Evolutionary conservation across 2,113 vertebrate genomes (phyloP).

Genomic region (Lipophrys pholis): DNA sequence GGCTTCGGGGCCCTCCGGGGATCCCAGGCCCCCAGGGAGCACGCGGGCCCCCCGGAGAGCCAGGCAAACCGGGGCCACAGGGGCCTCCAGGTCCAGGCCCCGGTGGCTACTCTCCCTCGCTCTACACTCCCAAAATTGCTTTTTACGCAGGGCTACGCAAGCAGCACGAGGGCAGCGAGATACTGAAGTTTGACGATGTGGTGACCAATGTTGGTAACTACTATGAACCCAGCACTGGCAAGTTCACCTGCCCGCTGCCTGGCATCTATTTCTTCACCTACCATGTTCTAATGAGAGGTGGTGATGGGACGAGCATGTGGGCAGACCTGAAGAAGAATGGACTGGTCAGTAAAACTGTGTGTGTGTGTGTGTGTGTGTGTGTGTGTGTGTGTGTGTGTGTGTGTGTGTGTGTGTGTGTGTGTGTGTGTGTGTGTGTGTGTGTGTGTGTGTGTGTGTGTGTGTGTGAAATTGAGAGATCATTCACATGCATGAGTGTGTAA

Average conservation of each 20-base stretch:
- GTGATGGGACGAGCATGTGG: slow-evolving; percentile 97
- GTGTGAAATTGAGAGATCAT: slow-evolving; percentile 41
- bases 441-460: slow-evolving; percentile 10
- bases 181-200: slow-evolving; percentile 96
- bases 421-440: slow-evolving; percentile 5
- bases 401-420: slow-evolving; percentile 27
- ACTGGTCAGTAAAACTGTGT: slow-evolving; percentile 84
- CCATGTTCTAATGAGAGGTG: slow-evolving; percentile 97
- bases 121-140: slow-evolving; percentile 94
- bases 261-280: slow-evolving; percentile 99
- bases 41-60: slow-evolving; percentile 90
- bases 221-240: slow-evolving; percentile 95
- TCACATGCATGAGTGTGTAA: slow-evolving; percentile 1
- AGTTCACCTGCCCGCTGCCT: slow-evolving; percentile 96
- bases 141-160: slow-evolving; percentile 95
- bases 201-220: slow-evolving; percentile 98
- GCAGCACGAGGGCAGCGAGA: slow-evolving; percentile 93
- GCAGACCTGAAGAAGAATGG: slow-evolving; percentile 96
- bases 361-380: slow-evolving; percentile 23
- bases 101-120: slow-evolving; percentile 89
- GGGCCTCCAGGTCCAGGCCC: slow-evolving; percentile 91
- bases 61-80: slow-evolving; percentile 90
- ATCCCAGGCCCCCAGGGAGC: slow-evolving; percentile 87
- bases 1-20: slow-evolving; percentile 89
- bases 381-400: slow-evolving; percentile 30